phyloP scores from a whole-genome alignment of 2,888 invertebrate species.

The Pristionchus exspectatus region DNA sequence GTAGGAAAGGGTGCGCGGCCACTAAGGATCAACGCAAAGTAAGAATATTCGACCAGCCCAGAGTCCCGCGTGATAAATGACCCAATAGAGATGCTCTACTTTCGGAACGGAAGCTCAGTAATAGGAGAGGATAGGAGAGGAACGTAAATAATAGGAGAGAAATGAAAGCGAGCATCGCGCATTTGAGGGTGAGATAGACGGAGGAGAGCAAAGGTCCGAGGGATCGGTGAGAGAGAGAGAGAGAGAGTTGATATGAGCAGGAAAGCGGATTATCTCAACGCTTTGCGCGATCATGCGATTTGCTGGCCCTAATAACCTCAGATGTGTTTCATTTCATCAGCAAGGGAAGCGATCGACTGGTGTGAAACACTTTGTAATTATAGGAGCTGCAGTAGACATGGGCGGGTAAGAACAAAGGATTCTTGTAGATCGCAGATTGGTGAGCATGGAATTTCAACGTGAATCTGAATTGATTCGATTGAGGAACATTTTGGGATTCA shows the following conservation, averaged over 20 bases:
- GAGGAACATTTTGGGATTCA: not conserved
- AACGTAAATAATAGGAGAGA: not conserved
- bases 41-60: too few species aligned
- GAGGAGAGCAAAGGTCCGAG: conserved; percentile 4
- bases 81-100: not conserved
- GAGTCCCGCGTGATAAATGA: too few species aligned
- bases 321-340: not conserved
- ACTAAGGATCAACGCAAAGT: not conserved
- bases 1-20: not conserved
- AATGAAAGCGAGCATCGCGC: not conserved
- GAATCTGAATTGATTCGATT: too few species aligned
- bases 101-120: not conserved
- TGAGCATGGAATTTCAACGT: too few species aligned
- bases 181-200: not conserved
- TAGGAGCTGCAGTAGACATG: too few species aligned
- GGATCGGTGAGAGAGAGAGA: not conserved
- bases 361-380: not conserved
- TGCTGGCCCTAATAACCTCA: not conserved
- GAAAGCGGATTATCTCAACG: not conserved
- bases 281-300: too few species aligned
- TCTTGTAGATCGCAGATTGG: too few species aligned
- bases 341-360: not conserved
- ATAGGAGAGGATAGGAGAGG: not conserved
- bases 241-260: not conserved
- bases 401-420: too few species aligned